Base-by-base conservation (phyloP, 2,797 vertebrate species). In the Gobio occitaniae region DNA sequence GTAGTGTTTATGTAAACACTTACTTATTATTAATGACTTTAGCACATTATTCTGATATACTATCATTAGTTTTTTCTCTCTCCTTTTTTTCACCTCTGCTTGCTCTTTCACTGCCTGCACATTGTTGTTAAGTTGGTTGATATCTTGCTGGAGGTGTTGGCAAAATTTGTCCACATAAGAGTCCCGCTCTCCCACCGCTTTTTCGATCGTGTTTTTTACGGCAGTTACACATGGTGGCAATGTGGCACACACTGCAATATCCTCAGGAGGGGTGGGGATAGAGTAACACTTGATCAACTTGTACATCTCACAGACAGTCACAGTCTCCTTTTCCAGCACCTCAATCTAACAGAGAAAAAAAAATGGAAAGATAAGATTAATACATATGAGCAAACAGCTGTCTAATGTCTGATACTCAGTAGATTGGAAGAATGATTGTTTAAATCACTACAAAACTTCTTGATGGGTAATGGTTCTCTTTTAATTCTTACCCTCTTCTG, bases 221-320 rank as follows among this genome's bases (percentile, higher is more conserved):
- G 92, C 89, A 69, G 69, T 29, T n/a, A 97, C 89, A 44, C 94
- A 94, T 0, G 95, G 86, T 74, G 93, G 91, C 91, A 98, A 91
- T 19, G 94, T 96, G 11, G 94, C 90, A 68, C 95, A 97, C 66
- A 94, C 90, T 5, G 93, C 94, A 25, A 96, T 90, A 92, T 97
- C 97, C 84, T 97, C 96, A 4, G 95, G 94, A 17, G 96, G 95
- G 0, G 94, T 92, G 38, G 95, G 93, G 15, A 97, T 90, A 3
- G 92, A 91, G 86, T 96, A 97, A 0, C 65, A 90, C 5, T 94
- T 94, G 25, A 97, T 97, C 86, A 98, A 91, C 54, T 91, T 91
- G 90, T 97, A 97, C 96, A 98, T 96, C 87, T 96, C 91, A 81
- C 90, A 86, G 17, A 97, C 92, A 9, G 85, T 81, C 41, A 95